Base-by-base conservation (phyloP, 2,888 invertebrate species). In the Tholera decimalis region DNA sequence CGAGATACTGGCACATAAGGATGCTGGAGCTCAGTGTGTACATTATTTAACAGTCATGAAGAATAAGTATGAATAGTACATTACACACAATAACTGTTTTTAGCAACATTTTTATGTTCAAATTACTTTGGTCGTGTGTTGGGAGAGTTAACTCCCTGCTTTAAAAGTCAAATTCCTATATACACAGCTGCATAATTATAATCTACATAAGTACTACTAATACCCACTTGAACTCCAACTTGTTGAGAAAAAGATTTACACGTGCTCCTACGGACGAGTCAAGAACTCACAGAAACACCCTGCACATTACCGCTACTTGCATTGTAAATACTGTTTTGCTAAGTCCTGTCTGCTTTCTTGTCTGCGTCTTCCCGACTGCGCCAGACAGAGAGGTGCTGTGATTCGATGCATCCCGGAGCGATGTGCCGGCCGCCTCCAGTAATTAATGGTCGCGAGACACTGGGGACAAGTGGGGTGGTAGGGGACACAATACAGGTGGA, bases 391-490 rank as follows among this genome's bases (percentile, higher is more conserved):
- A 18, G 28, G 9, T 39, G 51, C 46, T n/a, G 26, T 8, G 28
- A 68, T 37, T 58, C 33, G n/a, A 33, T 68, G 49, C 15, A 22
- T 39, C 47, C 15, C 33, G 26, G 28, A 5, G 47, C 22, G 22
- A 46, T 49, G 59, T 69, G 41, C 43, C 22, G 43, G 24, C 8
- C 24, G 18, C 60, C 51, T 24, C 33, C 4, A 5, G 43, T 70
- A 60, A 71, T 75, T 22, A 75, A 75, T 69, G 49, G 33, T 50
- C 11, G 30, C 7, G 24, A 60, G 54, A 26, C 24, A 53, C 44
- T 18, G 13, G 39, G 37, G 20, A 9, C 30, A 11, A 2, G 28
- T 7, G 18, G 49, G 67, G 22, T 5, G n/a, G n/a, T 7, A 0
- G 15, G 5, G 3, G 33, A 20, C 6, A 43, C 47, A 15, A 37